Conservation (phyloP, 2,888 invertebrate species). For the Phytoseiulus persimilis region DNA sequence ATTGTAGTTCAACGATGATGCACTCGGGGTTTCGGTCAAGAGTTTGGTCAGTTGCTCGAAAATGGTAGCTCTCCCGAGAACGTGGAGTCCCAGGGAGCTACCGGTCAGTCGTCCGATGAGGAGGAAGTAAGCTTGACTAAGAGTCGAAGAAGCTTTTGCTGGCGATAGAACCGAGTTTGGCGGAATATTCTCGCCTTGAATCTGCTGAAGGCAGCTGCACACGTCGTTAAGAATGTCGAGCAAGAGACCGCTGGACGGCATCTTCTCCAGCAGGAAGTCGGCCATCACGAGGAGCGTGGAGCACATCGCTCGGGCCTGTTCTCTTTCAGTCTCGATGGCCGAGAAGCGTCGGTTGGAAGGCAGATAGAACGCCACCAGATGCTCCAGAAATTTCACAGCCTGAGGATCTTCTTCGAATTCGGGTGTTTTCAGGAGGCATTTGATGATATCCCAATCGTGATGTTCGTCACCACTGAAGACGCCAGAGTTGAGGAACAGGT, state of each 20-base stretch:
- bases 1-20: conserved; percentile 65
- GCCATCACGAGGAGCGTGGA: conserved; percentile 10
- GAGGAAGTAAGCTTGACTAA: conserved; percentile 88
- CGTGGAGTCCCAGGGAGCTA: conserved; percentile 51
- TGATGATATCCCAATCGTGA: conserved; percentile 48
- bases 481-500: conserved; percentile 13
- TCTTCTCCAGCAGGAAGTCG: conserved; percentile 17
- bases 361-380: conserved; percentile 72
- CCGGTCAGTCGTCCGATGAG: conserved; percentile 70
- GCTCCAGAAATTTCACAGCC: conserved; percentile 62
- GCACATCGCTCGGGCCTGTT: conserved; percentile 50
- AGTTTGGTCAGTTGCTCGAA: conserved; percentile 55
- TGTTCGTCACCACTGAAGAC: conserved; percentile 10
- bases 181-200: conserved; percentile 51
- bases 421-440: conserved; percentile 51
- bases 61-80: conserved; percentile 65
- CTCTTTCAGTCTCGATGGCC: conserved; percentile 64
- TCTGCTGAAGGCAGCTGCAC: conserved; percentile 22
- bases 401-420: conserved; percentile 57
- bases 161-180: conserved; percentile 82
- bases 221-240: conserved; percentile 12
- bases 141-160: conserved; percentile 73
- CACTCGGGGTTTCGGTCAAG: conserved; percentile 40
- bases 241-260: background rate
- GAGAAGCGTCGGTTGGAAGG: conserved; percentile 81